phyloP scores from a whole-genome alignment of 2,888 invertebrate genomes.

The Strigamia transsilvanica region DNA sequence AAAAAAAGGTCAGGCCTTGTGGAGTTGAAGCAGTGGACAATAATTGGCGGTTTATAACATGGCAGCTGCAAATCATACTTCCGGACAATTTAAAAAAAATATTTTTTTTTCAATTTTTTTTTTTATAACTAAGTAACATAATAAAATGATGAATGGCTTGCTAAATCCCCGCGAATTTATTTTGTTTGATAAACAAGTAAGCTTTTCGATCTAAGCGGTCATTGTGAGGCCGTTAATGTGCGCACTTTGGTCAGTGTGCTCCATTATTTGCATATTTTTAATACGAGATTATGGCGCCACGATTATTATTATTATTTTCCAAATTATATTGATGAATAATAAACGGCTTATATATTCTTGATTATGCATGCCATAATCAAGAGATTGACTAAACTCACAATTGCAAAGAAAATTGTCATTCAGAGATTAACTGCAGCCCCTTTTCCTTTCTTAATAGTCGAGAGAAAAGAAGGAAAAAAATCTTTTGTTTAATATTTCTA shows the following conservation, averaged over 20 bases:
- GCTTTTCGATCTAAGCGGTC: too few relatives aligned
- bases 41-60: too few relatives aligned
- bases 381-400: slow-evolving; percentile 14
- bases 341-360: slow-evolving; percentile 7
- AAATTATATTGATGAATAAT: slow-evolving; percentile 21
- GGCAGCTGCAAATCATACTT: too few relatives aligned
- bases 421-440: background rate
- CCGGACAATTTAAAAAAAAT: too few relatives aligned
- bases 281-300: background rate
- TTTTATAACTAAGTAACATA: too few relatives aligned
- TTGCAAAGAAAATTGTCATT: background rate
- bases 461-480: background rate
- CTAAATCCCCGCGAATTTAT: too few relatives aligned
- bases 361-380: slow-evolving; percentile 22
- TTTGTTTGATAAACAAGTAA: too few relatives aligned
- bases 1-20: too few relatives aligned
- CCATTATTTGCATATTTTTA: slow-evolving; percentile 12
- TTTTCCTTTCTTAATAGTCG: background rate
- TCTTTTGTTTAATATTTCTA: background rate
- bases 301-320: background rate
- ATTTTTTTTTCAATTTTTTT: too few relatives aligned
- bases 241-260: background rate
- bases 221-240: too few relatives aligned
- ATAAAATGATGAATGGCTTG: too few relatives aligned
- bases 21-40: too few relatives aligned